A percentile compares a stretch with the other conserved stretches of the same genome.
These are phyloP conservation scores for Lutraria rhynchaena DNA, from an alignment of 1,140 invertebrate genomes.

Conservation along the genomic window DNA sequence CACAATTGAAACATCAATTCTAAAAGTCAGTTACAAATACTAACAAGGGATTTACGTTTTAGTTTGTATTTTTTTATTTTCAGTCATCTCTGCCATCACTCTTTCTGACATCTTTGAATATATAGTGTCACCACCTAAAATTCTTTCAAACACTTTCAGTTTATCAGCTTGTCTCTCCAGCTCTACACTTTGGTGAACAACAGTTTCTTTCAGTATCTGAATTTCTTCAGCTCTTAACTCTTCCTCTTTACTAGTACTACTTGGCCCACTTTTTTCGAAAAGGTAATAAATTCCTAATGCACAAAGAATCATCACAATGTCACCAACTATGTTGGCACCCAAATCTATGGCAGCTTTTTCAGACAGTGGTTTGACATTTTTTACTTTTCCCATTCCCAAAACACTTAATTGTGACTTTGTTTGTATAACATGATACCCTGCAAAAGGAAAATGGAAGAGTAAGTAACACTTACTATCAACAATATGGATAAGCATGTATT, in stretches of 20 bases:
- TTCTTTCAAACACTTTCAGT: slow-evolving; percentile 21
- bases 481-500: too few species aligned
- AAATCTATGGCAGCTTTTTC: slow-evolving; percentile 49
- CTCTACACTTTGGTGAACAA: slow-evolving; percentile 28
- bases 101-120: slow-evolving; percentile 28
- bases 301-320: slow-evolving; percentile 36
- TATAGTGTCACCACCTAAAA: slow-evolving; percentile 25
- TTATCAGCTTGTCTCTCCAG: slow-evolving; percentile 23
- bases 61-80: too few species aligned
- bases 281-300: slow-evolving; percentile 26
- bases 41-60: too few species aligned
- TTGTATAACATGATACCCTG: slow-evolving; percentile 35
- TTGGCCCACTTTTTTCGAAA: slow-evolving; percentile 1
- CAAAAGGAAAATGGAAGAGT: neutral
- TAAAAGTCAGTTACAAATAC: too few species aligned
- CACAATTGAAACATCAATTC: too few species aligned
- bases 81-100: slow-evolving; percentile 16
- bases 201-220: slow-evolving; percentile 6
- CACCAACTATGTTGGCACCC: slow-evolving; percentile 31
- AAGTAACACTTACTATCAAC: too few species aligned
- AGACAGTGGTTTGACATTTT: slow-evolving; percentile 34
- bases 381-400: slow-evolving; percentile 36
- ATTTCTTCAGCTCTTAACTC: slow-evolving; percentile 34
- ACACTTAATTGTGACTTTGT: neutral
- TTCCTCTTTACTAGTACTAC: slow-evolving; percentile 15